These are phyloP conservation scores for Centropus bengalensis DNA, from an alignment of 2,113 vertebrate genomes.

Conservation along the genomic window DNA sequence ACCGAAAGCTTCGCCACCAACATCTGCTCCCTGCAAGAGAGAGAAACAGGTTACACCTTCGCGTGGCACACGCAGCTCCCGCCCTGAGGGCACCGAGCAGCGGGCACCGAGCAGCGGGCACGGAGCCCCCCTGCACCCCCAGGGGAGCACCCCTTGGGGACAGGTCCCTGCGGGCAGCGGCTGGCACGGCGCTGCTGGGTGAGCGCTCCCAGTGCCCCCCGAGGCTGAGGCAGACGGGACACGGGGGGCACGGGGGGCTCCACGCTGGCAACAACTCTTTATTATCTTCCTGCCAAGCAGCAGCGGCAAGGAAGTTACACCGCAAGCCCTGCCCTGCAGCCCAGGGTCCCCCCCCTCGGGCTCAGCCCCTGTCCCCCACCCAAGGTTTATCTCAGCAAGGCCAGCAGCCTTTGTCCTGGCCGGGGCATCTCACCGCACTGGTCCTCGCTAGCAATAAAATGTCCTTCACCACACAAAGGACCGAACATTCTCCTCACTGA, in stretches of 20 bases:
- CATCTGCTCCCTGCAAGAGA: conserved; percentile 65
- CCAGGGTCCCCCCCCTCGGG: not conserved
- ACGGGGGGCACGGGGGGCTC: too few species aligned
- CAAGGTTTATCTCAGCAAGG: not conserved
- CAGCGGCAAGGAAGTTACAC: not conserved
- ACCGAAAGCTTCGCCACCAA: conserved; percentile 57
- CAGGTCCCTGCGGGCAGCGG: too few species aligned
- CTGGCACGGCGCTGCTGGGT: not conserved
- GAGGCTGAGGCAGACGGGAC: too few species aligned
- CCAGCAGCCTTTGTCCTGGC: not conserved
- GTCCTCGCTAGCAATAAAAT: not conserved
- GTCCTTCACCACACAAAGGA: not conserved
- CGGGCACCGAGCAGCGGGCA: too few species aligned
- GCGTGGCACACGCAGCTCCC: too few species aligned
- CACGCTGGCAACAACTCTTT: not conserved
- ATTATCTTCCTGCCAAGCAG: not conserved
- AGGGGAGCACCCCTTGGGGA: too few species aligned
- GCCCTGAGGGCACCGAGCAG: too few species aligned
- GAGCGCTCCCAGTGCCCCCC: not conserved
- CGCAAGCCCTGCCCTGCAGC: not conserved
- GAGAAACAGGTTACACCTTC: not conserved
- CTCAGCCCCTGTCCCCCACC: not conserved
- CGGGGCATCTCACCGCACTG: not conserved
- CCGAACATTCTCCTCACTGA: not conserved
- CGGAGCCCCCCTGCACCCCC: too few species aligned